Conservation (phyloP, 2,113 vertebrate species). For the Pygathrix nemaeus region DNA sequence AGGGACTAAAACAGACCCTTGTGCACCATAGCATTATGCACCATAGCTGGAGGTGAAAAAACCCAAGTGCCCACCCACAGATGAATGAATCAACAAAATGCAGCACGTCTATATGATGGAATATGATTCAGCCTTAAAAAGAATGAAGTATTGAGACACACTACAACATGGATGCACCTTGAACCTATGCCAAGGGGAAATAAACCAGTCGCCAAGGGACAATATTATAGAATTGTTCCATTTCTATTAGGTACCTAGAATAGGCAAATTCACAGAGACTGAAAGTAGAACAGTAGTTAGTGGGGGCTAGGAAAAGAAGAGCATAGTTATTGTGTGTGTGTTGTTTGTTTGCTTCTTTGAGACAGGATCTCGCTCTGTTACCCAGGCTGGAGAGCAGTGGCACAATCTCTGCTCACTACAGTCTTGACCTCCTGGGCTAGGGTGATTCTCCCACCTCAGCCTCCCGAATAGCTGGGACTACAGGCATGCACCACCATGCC, state of each 20-base stretch:
- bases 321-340: no score
- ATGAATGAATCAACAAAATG: not conserved
- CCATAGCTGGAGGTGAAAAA: not conserved
- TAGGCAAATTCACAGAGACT: not conserved
- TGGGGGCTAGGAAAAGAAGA: no score
- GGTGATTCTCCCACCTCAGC: no score
- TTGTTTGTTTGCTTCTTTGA: no score
- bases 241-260: not conserved
- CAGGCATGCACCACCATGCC: no score
- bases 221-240: not conserved
- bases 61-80: not conserved
- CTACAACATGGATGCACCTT: not conserved
- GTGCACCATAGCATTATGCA: not conserved
- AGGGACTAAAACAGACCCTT: not conserved
- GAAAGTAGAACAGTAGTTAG: not conserved
- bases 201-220: not conserved
- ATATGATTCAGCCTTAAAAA: not conserved
- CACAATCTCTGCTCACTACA: no score
- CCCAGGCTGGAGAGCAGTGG: no score
- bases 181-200: not conserved
- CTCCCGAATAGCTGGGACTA: no score
- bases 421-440: no score
- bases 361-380: no score
- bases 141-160: no score
- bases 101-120: fast-evolving